A percentile compares a stretch with the other conserved stretches of the same genome.
Evolutionary conservation across 2,113 vertebrate genomes (phyloP).

Genomic region (Lepisosteus osseus): DNA sequence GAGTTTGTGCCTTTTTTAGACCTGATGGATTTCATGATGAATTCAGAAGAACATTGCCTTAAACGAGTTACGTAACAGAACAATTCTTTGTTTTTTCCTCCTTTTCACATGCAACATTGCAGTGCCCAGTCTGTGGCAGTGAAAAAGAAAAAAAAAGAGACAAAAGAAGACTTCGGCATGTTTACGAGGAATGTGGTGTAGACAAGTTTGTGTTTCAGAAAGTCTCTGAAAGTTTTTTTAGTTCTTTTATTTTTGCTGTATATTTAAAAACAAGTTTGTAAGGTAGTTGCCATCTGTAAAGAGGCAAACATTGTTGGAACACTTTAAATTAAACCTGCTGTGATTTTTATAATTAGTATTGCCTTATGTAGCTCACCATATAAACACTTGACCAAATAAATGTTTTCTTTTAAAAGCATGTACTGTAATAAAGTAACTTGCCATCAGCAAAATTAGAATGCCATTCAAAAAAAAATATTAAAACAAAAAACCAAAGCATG

Average conservation of each 20-base stretch:
- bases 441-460: conserved; percentile 34
- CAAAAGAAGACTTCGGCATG: conserved; percentile 45
- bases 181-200: conserved; percentile 51
- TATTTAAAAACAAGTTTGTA: conserved; percentile 33
- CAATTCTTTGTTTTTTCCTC: conserved; percentile 4
- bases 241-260: conserved; percentile 15
- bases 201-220: conserved; percentile 42
- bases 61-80: conserved; percentile 9
- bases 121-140: conserved; percentile 47
- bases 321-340: conserved; percentile 30
- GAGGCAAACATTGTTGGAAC: conserved; percentile 40
- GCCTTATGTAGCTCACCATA: conserved; percentile 41
- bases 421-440: conserved; percentile 39
- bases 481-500: conserved; percentile 45
- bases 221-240: conserved; percentile 29
- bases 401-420: conserved; percentile 46
- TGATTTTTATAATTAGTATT: conserved; percentile 31
- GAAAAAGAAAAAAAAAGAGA: conserved; percentile 41
- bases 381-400: conserved; percentile 37
- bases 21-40: conserved; percentile 57
- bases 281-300: conserved; percentile 49
- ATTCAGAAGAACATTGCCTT: conserved; percentile 27
- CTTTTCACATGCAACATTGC: conserved; percentile 32
- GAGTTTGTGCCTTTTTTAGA: conserved; percentile 78
- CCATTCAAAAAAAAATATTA: conserved; percentile 25